These are phyloP conservation scores for Nibea albiflora DNA, from an alignment of 2,113 vertebrate species.

Conservation along the genomic window DNA sequence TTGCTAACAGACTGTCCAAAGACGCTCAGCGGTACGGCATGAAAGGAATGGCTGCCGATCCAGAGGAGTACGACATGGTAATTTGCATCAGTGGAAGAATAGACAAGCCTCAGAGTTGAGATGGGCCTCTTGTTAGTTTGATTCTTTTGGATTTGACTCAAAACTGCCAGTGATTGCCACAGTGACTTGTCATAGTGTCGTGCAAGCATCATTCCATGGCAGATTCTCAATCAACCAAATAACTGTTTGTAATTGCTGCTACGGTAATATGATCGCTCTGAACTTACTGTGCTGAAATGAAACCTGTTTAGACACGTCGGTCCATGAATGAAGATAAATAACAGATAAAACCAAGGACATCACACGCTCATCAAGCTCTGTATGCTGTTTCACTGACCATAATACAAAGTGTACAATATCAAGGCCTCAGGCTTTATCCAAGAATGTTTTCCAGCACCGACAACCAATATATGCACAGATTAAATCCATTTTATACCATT, in stretches of 20 bases:
- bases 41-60: slow-evolving; percentile 95
- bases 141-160: not conserved
- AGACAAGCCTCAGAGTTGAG: not conserved
- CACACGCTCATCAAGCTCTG: not conserved
- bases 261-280: not conserved
- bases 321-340: not conserved
- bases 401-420: not conserved
- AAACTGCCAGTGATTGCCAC: not conserved
- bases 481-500: not conserved
- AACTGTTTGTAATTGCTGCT: not conserved
- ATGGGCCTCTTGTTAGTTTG: not conserved
- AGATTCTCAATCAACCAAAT: not conserved
- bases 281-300: not conserved
- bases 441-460: not conserved
- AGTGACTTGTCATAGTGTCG: not conserved
- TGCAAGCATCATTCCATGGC: not conserved
- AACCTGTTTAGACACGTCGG: not conserved
- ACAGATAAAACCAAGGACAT: not conserved
- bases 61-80: slow-evolving; percentile 97
- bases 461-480: not conserved
- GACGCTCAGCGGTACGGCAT: slow-evolving; percentile 97
- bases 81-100: slow-evolving; percentile 24
- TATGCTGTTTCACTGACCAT: not conserved
- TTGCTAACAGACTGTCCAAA: slow-evolving; percentile 95
- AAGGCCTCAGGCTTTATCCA: not conserved